Evolutionary conservation across 2,113 vertebrate genomes (phyloP), one percentile per base, ranked within the genome.

Genomic region (Malaclemys terrapin): DNA sequence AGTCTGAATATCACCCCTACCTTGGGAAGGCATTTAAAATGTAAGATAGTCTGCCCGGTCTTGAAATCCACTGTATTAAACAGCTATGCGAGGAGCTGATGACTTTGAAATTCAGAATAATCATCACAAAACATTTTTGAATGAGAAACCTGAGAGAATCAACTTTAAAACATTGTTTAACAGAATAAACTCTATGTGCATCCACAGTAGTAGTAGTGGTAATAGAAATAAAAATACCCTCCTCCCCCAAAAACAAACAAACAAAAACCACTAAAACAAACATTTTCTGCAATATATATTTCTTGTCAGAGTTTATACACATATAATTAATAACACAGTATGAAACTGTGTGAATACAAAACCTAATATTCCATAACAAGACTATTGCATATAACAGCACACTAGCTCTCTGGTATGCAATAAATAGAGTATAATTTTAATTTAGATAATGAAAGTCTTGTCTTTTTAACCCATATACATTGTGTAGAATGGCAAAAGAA

Each of bases 361-460:
- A 96, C 79, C 16, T 12, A 42, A 82, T 69, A 93, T 88, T 93
- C 93, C 94, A 95, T 90, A 97, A 84, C 53, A 47, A 86, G 47
- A 79, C 79, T 47, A 75, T 72, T 62, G 42, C 81, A 65, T 86
- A 27, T 80, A 95, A 82, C 45, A 93, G 86, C 50, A 69, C 87
- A 85, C 79, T 35, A 94, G 88, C 94, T 95, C 75, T 96, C 84
- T 6, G 53, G 47, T 84, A 92, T 88, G 92, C 50, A 91, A 94
- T 90, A 96, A 94, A 92, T 79, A 92, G 45, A 47, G 29, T 87
- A 79, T 93, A 87, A 76, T 96, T 98, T 85, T 93, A 97, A 95
- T 97, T 96, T 94, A 93, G 97, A 93, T 97, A 95, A 97, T 95
- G 94, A 95, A 95, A 87, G 88, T 56, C 93, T 84, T 91, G 92